These are phyloP conservation scores for Suricata suricatta DNA, from an alignment of 2,113 vertebrate genomes.

Conservation along the genomic window DNA sequence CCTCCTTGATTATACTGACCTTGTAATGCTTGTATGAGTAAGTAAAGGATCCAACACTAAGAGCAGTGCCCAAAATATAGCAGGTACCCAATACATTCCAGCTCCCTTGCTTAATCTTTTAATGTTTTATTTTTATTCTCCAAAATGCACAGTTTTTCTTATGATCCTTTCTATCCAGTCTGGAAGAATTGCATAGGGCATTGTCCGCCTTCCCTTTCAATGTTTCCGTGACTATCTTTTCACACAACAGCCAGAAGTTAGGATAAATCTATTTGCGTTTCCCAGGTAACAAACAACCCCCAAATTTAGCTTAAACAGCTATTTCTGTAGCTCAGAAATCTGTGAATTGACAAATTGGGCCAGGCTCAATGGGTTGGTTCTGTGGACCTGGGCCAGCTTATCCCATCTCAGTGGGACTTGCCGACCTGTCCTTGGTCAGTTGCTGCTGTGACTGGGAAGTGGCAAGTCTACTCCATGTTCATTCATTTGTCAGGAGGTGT, in stretches of 20 bases:
- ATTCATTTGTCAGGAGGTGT: neutral
- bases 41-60: neutral
- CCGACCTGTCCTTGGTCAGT: neutral
- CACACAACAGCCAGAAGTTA: neutral
- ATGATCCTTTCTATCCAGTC: neutral
- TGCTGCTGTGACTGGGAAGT: neutral
- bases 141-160: neutral
- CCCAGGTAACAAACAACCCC: neutral
- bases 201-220: neutral
- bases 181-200: neutral
- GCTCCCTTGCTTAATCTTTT: neutral
- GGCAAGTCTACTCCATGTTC: neutral
- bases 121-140: neutral
- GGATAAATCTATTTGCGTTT: neutral
- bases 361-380: neutral
- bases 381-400: neutral
- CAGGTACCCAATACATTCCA: neutral
- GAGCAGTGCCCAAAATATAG: neutral
- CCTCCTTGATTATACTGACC: neutral
- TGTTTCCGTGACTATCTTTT: neutral
- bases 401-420: neutral
- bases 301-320: neutral
- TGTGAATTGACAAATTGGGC: neutral
- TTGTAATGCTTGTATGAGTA: neutral
- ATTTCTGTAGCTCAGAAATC: neutral